Percentiles rank a stretch among this genome's conserved stretches.
These are phyloP conservation scores for Aricia agestis DNA, from an alignment of 1,140 invertebrate genomes.

Conservation along the genomic window DNA sequence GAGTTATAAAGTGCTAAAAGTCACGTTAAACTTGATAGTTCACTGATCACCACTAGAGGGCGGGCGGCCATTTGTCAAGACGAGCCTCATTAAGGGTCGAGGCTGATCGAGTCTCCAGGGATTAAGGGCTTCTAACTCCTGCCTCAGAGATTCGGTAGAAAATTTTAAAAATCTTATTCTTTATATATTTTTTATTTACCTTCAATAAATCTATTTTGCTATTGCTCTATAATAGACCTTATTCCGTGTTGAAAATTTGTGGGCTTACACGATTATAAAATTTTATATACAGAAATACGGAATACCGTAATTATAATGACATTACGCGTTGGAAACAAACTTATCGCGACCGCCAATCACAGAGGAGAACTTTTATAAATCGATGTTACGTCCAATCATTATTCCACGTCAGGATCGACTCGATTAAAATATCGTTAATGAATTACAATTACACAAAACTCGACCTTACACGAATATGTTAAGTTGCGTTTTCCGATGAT, in stretches of 20 bases:
- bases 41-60: conserved; percentile 59
- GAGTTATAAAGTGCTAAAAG: conserved; percentile 25
- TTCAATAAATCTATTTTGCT: too few relatives aligned
- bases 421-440: conserved; percentile 77
- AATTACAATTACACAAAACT: conserved; percentile 46
- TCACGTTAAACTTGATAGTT: conserved; percentile 51
- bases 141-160: conserved; percentile 32
- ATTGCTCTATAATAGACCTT: too few relatives aligned
- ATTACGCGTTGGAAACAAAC: conserved; percentile 71
- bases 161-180: neutral
- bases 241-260: too few relatives aligned
- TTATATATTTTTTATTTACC: neutral
- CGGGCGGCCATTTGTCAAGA: conserved; percentile 58
- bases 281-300: neutral
- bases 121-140: conserved; percentile 53
- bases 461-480: conserved; percentile 41
- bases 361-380: conserved; percentile 75
- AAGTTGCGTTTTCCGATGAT: conserved; percentile 39
- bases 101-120: conserved; percentile 51
- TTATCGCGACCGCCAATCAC: conserved; percentile 74
- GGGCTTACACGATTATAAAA: neutral
- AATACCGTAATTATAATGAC: conserved; percentile 59
- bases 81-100: conserved; percentile 59
- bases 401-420: conserved; percentile 72
- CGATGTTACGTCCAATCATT: conserved; percentile 75